Base-by-base conservation (phyloP, 1,140 invertebrate genomes). In the Drosophila nasuta region DNA sequence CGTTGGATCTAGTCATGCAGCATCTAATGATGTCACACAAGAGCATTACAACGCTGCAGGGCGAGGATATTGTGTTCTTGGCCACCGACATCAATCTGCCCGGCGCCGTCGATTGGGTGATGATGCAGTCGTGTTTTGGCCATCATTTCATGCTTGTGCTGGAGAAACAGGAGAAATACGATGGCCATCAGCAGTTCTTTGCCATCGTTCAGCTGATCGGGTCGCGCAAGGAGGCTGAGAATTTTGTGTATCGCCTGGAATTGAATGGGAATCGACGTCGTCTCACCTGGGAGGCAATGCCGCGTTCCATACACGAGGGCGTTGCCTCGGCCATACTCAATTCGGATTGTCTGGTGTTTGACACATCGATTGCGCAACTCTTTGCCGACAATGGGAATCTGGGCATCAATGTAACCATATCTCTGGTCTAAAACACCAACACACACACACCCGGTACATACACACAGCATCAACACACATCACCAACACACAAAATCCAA, bases 121-220 rank as follows among this genome's bases (percentile, higher is more conserved):
- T 99, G 99, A 99, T 99, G 98, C 99, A 99, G 93, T 98, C 98
- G 7, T 99, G 99, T 93, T 99, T 99, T 93, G 97, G 97, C 62
- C 98, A 99, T 92, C 97, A 99, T 93, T 99, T 99, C 92, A 99
- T 99, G 98, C 94, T 99, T 65, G 98, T 99, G 13, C 94, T 99
- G 28, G 99, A 99, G 93, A 99, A 99, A 93, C 99, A 99, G 93
- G 98, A 99, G 89, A 99, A 99, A 92, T 98, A 96, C 92, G 98
- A 99, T 94, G 98, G 98, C 6, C 97, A 99, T 92, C 98, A 99
- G 85, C 98, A 99, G 93, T 99, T 99, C 93, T 99, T 99, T 94
- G 99, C 99, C 5, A 99, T 99, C 88, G 99, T 99, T 15, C 99
- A 99, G 93, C 93, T 99, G 59, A 99, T 99, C 93, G 99, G 99